Conservation (phyloP, 2,888 invertebrate species). For the Acleris holmiana region DNA sequence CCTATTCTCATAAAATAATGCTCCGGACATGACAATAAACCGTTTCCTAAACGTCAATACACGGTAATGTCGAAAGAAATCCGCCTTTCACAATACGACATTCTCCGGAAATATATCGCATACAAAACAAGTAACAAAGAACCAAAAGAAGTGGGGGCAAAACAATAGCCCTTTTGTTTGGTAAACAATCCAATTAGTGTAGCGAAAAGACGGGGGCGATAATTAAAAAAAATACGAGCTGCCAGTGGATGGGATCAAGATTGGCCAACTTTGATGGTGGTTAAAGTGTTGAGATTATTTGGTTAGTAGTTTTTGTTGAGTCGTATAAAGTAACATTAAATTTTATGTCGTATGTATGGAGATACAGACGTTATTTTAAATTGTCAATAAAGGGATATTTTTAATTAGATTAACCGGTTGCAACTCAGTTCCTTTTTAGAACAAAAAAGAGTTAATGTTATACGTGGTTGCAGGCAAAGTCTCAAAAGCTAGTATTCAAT, state of each 20-base stretch:
- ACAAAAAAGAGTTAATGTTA: too few species aligned
- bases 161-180: conserved; percentile 37
- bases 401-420: too few species aligned
- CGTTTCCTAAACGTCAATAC: background rate
- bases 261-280: conserved; percentile 16
- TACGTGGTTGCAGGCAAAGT: too few species aligned
- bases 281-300: background rate
- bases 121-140: conserved; percentile 35
- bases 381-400: too few species aligned
- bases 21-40: too few species aligned
- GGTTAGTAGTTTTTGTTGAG: too few species aligned
- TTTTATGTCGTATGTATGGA: too few species aligned
- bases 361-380: too few species aligned
- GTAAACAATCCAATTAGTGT: conserved; percentile 40
- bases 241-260: conserved; percentile 2
- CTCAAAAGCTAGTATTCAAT: too few species aligned
- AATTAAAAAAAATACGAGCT: conserved; percentile 32
- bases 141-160: conserved; percentile 22
- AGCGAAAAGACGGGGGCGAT: conserved; percentile 30
- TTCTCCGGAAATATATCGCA: conserved; percentile 23
- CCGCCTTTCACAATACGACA: conserved; percentile 10
- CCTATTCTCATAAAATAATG: too few species aligned
- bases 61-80: conserved; percentile 13
- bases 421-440: too few species aligned
- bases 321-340: too few species aligned